Base-by-base conservation (phyloP, 2,888 invertebrate genomes). In the Drosophila glabriapex region DNA sequence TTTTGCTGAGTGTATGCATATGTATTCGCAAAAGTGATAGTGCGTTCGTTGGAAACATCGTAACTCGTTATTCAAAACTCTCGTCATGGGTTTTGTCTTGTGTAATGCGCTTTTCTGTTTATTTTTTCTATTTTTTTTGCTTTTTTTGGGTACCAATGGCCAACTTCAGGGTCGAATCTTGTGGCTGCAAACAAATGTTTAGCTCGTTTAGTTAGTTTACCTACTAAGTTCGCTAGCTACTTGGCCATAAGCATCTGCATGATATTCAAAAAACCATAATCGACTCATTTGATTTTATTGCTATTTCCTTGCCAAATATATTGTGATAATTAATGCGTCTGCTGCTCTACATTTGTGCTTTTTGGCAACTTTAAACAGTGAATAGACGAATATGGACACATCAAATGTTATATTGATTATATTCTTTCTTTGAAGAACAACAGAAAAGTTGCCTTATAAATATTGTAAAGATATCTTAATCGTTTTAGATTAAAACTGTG, bases 1-100 rank as follows among this genome's bases (percentile, higher is more conserved):
- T 41, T 46, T 9, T 4, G 1, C 14, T 22, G 46, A 46, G 46
- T 46, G 46, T 46, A 46, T 46, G 46, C 46, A 50, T 25, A 60
- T 25, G 19, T 58, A 52, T 73, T 78, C 29, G 78, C 77, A 80
- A 80, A 79, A 79, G 79, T 70, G 81, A 79, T 80, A 79, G 80
- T 80, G 76, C 68, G 54, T 76, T 54, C 25, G 55, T 28, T 16
- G 35, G 33, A 63, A 43, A 63, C 65, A 78, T 62, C 79, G 70
- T 66, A 74, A 66, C 56, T 72, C 37, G 79, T 74, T 54, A 56
- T 58, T 58, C 56, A 29, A 19, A 31, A 25, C 43, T 31, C 22
- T 35, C 19, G 50, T 28, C 68, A 68, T 71, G 54, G 16, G 35
- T 41, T 55, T 55, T 28, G 43, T 39, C 69, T 78, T 78, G 80